Conservation (phyloP, 2,888 invertebrate genomes). For the Arge pagana region DNA sequence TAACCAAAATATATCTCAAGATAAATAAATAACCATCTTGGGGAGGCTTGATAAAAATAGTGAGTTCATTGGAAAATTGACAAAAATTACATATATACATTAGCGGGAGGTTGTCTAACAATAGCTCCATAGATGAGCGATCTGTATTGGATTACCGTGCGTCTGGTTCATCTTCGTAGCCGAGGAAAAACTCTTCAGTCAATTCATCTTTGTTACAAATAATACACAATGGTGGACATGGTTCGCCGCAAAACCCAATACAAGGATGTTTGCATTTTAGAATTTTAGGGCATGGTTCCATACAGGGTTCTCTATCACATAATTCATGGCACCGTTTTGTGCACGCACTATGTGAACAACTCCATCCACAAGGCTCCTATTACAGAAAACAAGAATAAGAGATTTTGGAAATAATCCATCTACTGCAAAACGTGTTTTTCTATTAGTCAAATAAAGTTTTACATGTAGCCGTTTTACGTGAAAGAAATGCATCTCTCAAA, state of each 20-base stretch:
- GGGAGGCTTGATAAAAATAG: too few relatives aligned
- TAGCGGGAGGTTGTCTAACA: background rate
- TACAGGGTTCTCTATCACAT: conserved; percentile 60
- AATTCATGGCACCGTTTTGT: conserved; percentile 57
- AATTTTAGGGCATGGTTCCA: conserved; percentile 51
- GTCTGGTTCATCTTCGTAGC: conserved; percentile 60
- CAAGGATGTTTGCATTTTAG: conserved; percentile 66
- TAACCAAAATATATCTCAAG: background rate
- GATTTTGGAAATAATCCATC: too few relatives aligned
- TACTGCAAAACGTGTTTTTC: too few relatives aligned
- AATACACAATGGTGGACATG: conserved; percentile 66
- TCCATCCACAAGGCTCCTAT: conserved; percentile 57
- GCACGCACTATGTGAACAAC: conserved; percentile 62
- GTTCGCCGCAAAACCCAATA: conserved; percentile 73
- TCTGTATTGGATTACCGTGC: conserved; percentile 60
- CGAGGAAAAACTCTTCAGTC: conserved; percentile 56
- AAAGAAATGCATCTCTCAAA: conserved; percentile 4
- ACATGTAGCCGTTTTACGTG: too few relatives aligned
- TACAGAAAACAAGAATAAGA: too few relatives aligned
- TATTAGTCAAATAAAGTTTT: too few relatives aligned
- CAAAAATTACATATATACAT: background rate
- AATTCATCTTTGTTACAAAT: conserved; percentile 63
- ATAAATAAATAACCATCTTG: too few relatives aligned
- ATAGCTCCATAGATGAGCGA: too few relatives aligned
- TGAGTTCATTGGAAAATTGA: too few relatives aligned